A percentile compares a stretch with the other conserved stretches of the same genome.
Evolutionary conservation across 2,888 invertebrate genomes (phyloP).

Genomic region (Lymantria dispar): DNA sequence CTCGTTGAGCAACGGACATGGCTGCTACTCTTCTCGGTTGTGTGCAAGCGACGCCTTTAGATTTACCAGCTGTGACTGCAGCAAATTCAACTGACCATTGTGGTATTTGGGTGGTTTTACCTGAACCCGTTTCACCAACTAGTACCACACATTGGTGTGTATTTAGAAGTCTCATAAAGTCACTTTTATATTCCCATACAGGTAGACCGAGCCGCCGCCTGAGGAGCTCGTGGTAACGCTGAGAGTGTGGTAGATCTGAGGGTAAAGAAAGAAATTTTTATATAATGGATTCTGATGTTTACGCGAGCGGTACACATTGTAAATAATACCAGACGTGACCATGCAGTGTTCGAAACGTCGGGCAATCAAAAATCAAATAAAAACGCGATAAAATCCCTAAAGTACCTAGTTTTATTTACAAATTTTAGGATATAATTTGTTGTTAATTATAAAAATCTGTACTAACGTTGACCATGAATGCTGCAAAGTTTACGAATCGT

Average conservation of each 20-base stretch:
- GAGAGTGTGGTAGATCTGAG: constrained; percentile 90
- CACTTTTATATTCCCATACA: constrained; percentile 98
- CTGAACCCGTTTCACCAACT: constrained; percentile 99
- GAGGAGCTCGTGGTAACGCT: constrained; percentile 93
- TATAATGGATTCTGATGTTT: too few relatives aligned
- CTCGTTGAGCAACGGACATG: constrained; percentile 99
- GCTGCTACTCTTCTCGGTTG: constrained; percentile 99
- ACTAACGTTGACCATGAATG: too few relatives aligned
- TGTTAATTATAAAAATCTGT: too few relatives aligned
- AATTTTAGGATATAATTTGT: too few relatives aligned
- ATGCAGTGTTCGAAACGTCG: too few relatives aligned
- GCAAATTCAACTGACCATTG: constrained; percentile 82
- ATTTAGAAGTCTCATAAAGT: constrained; percentile 96
- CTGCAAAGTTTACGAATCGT: too few relatives aligned
- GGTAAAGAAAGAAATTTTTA: constrained; percentile 4
- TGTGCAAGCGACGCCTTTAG: constrained; percentile 93
- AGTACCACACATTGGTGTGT: constrained; percentile 97
- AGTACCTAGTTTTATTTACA: too few relatives aligned
- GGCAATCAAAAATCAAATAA: too few relatives aligned
- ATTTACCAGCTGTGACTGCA: constrained; percentile 58
- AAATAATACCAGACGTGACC: too few relatives aligned
- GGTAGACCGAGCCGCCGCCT: constrained; percentile 95
- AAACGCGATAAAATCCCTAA: too few relatives aligned
- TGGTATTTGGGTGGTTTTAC: constrained; percentile 99
- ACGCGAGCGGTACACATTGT: too few relatives aligned